phyloP scores from a whole-genome alignment of 2,888 invertebrate species.

The Caenorhabditis auriculariae region DNA sequence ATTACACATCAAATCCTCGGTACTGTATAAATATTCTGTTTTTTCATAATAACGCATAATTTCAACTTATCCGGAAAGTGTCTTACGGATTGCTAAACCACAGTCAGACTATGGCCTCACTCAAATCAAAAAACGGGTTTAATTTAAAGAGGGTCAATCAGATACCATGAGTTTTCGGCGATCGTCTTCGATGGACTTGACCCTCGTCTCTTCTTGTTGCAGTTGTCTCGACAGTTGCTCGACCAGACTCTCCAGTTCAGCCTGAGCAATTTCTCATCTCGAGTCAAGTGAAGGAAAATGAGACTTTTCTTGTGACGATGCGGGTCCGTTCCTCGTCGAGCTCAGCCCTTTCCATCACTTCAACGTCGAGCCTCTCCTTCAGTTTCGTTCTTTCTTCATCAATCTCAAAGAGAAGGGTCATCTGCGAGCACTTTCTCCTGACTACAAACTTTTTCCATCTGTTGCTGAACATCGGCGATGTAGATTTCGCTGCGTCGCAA shows the following conservation, averaged over 20 bases:
- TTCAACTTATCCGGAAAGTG: no score
- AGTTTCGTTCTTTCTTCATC: conserved; percentile 88
- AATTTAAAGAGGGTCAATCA: no score
- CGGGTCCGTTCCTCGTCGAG: conserved; percentile 74
- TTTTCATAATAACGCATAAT: no score
- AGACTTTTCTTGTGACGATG: conserved; percentile 16
- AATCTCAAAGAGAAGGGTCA: conserved; percentile 66
- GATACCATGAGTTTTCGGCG: conserved; percentile 83
- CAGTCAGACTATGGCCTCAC: no score
- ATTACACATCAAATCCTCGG: no score
- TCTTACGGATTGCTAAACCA: no score
- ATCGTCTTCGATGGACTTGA: conserved; percentile 87
- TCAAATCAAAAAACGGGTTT: no score
- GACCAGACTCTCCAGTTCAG: conserved; percentile 17
- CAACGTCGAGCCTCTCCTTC: conserved; percentile 76
- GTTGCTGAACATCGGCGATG: conserved; percentile 25
- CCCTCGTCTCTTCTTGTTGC: conserved; percentile 21
- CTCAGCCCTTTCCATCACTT: conserved; percentile 92
- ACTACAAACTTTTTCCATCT: conserved; percentile 24
- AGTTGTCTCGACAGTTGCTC: conserved; percentile 12
- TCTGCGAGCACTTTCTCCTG: no score
- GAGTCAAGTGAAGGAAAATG: no score
- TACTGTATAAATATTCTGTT: no score
- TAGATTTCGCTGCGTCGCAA: conserved; percentile 39
- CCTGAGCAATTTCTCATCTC: conserved; percentile 7